Percentiles rank a stretch among this genome's conserved stretches.
phyloP scores from a whole-genome alignment of 2,888 invertebrate genomes.

The Aethes cnicana region DNA sequence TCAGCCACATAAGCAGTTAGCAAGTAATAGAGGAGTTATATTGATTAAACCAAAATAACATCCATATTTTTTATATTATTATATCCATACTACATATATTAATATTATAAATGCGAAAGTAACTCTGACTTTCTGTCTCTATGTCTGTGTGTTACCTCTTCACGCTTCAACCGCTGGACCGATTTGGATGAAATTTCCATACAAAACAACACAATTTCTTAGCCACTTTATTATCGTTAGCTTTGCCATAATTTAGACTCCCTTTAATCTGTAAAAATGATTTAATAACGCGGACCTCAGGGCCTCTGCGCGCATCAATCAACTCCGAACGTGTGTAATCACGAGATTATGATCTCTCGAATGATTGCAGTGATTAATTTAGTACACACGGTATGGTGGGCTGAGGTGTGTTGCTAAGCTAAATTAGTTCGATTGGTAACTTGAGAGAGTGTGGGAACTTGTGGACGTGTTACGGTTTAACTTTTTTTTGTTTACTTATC shows the following conservation, averaged over 20 bases:
- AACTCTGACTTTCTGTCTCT: too few species aligned
- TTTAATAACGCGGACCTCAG: slow-evolving; percentile 12
- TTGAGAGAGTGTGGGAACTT: too few species aligned
- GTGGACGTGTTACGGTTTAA: not conserved
- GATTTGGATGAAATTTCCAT: not conserved
- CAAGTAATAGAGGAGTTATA: too few species aligned
- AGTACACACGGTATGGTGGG: slow-evolving; percentile 7
- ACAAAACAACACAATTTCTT: not conserved
- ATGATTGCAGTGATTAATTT: slow-evolving; percentile 35
- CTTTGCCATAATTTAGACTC: slow-evolving; percentile 1
- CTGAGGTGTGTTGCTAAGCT: not conserved
- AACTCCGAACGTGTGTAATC: slow-evolving; percentile 37
- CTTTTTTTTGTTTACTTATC: too few species aligned
- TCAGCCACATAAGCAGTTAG: too few species aligned
- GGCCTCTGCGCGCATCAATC: slow-evolving; percentile 32
- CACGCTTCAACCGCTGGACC: not conserved
- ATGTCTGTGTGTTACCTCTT: too few species aligned
- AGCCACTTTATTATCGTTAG: not conserved
- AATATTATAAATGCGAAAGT: too few species aligned
- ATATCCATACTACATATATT: too few species aligned
- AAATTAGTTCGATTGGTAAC: not conserved
- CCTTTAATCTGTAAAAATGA: slow-evolving; percentile 7
- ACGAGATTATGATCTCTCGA: slow-evolving; percentile 38
- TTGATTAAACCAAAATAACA: too few species aligned
- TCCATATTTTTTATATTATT: too few species aligned